A percentile compares a stretch with the other conserved stretches of the same genome.
These are phyloP conservation scores for Mesorhabditis belari DNA, from an alignment of 2,888 invertebrate species.

Conservation along the genomic window DNA sequence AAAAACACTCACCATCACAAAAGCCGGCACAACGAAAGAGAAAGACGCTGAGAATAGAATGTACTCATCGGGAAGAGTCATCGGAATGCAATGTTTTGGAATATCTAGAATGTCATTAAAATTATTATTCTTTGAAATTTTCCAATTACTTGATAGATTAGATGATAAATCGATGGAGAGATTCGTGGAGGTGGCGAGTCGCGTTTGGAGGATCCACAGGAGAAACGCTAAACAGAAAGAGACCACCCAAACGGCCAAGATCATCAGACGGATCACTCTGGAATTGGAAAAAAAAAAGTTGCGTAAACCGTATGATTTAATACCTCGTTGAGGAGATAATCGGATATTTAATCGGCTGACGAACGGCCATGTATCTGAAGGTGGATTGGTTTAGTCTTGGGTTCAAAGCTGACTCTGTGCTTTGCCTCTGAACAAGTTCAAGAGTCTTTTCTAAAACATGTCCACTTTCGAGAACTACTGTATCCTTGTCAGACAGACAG, in stretches of 20 bases:
- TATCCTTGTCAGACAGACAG: no score
- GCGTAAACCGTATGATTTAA: constrained; percentile 3
- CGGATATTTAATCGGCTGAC: constrained; percentile 88
- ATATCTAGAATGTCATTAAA: neutral
- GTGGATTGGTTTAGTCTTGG: neutral
- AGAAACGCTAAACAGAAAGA: constrained; percentile 92
- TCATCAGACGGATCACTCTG: constrained; percentile 44
- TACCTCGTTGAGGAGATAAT: constrained; percentile 64
- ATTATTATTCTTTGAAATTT: neutral
- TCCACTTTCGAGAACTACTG: no score
- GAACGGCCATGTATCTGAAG: constrained; percentile 77
- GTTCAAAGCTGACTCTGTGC: neutral
- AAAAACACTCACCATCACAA: constrained; percentile 44
- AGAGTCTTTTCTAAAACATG: no score
- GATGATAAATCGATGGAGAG: neutral
- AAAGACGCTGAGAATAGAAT: constrained; percentile 48
- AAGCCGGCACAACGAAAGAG: constrained; percentile 48
- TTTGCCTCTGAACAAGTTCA: neutral
- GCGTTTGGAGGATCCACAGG: constrained; percentile 65
- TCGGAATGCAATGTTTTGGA: constrained; percentile 30
- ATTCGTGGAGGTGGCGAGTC: neutral
- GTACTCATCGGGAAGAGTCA: constrained; percentile 37
- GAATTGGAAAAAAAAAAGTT: constrained; percentile 69
- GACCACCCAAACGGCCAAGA: constrained; percentile 74
- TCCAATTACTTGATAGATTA: constrained; percentile 69